A percentile compares a stretch with the other conserved stretches of the same genome.
These are phyloP conservation scores for Zhengitettix transpicula DNA, from an alignment of 2,888 invertebrate genomes.

Conservation along the genomic window DNA sequence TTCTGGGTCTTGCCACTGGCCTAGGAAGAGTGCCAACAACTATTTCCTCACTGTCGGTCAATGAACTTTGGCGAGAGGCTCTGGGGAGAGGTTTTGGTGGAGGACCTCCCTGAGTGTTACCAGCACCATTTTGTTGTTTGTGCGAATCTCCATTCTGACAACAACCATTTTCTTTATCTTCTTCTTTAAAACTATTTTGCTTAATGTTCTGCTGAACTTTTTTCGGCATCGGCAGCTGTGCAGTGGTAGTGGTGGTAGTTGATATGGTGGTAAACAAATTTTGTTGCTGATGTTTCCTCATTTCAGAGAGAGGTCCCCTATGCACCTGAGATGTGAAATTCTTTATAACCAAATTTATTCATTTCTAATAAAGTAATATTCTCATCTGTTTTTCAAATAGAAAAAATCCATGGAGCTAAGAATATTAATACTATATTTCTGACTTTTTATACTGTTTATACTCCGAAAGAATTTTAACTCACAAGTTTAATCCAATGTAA, in stretches of 20 bases:
- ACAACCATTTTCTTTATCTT: constrained; percentile 3
- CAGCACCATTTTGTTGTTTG: constrained; percentile 8
- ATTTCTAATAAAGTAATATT: too few species aligned
- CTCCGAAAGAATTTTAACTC: too few species aligned
- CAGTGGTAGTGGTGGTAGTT: not conserved
- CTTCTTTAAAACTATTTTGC: constrained; percentile 9
- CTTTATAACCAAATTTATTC: not conserved
- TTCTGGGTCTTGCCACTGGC: constrained; percentile 52
- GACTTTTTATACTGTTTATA: too few species aligned
- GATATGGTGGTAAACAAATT: constrained; percentile 12
- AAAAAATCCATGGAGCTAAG: too few species aligned
- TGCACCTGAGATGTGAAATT: constrained; percentile 31
- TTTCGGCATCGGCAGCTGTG: constrained; percentile 1
- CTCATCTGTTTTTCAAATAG: too few species aligned
- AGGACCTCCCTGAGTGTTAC: not conserved
- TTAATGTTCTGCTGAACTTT: constrained; percentile 10
- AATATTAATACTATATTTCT: too few species aligned
- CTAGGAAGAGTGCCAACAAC: constrained; percentile 29
- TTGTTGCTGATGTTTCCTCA: constrained; percentile 9
- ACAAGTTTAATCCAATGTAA: too few species aligned
- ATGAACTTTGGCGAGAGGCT: constrained; percentile 50
- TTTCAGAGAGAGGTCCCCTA: constrained; percentile 21
- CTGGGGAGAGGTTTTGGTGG: constrained; percentile 70
- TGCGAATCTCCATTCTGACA: constrained; percentile 10
- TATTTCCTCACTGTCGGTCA: constrained; percentile 43